Evolutionary conservation across 2,888 invertebrate species (phyloP), one percentile per base, ranked within the genome.

Genomic region (Pogonocherus hispidulus): DNA sequence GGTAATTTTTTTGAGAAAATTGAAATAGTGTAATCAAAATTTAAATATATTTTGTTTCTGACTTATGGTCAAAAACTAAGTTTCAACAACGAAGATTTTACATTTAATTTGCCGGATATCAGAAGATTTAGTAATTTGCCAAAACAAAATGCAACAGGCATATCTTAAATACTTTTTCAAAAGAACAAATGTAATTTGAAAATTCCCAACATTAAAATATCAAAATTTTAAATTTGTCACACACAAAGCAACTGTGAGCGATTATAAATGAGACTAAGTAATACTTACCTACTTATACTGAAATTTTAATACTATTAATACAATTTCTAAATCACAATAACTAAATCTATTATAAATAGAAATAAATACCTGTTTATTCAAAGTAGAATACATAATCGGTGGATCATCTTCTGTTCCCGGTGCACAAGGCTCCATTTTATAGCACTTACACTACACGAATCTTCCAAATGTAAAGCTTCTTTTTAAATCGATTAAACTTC

Each of bases 401-500:
- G 77, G 77, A 54, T 83, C 83, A 69, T 82, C 83, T 78, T 83
- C 83, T 35, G 83, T 83, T 44, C 83, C 83, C 20, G 83, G 83
- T 27, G 83, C 83, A 63, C 78, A 69, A 20, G 82, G 83, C 72
- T 83, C 83, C 82, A 83, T n/a, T 69, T 78, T 47, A 49, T 56
- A 66, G 49, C 68, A 72, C 66, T 67, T 70, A 74, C 74, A 77
- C 68, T 75, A 67, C 52, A 72, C 64, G 68, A 72, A 44, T 71
- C 71, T 67, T 66, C 67, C 59, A 70, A 56, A 49, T 69, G 64
- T 64, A n/a, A 63, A 57, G 41, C 19, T 49, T 66, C 51, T 16
- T 20, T 62, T 11, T 55, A 52, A 35, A 37, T n/a, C 18, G 11
- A 22, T 22, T 51, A 66, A 32, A 56, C 37, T 62, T 69, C 73